These are phyloP conservation scores for Stichopus horrens DNA, from an alignment of 53 echinoderm and acorn worm species.

Conservation along the genomic window DNA sequence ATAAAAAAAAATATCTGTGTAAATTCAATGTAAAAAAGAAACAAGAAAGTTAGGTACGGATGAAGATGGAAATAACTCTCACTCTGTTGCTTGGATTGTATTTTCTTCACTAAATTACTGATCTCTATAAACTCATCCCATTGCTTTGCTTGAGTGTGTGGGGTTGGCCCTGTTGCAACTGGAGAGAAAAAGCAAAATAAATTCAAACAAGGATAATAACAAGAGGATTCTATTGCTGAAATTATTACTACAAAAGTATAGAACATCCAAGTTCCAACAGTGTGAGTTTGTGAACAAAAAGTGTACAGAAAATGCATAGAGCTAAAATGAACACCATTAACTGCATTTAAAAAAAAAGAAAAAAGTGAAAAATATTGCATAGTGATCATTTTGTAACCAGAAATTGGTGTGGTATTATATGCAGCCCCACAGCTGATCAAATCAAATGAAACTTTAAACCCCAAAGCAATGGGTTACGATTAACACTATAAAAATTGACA, in stretches of 20 bases:
- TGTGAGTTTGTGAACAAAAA: not conserved
- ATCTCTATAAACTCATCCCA: constrained; percentile 87
- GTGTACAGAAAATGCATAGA: too few species aligned
- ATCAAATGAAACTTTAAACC: too few species aligned
- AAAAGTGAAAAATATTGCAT: too few species aligned
- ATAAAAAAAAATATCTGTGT: too few species aligned
- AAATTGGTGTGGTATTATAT: too few species aligned
- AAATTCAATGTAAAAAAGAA: too few species aligned
- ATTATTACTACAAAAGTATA: not conserved
- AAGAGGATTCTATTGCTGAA: not conserved
- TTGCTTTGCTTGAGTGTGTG: constrained; percentile 69
- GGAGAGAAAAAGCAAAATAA: constrained; percentile 14
- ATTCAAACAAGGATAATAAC: not conserved
- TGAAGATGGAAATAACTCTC: not conserved
- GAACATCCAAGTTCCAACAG: not conserved
- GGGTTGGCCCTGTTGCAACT: constrained; percentile 77
- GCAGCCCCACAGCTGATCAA: too few species aligned
- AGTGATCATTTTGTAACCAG: too few species aligned
- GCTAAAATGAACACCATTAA: too few species aligned
- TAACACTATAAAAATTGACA: too few species aligned
- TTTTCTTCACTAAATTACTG: constrained; percentile 67
- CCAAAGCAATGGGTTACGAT: too few species aligned
- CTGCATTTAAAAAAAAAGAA: too few species aligned
- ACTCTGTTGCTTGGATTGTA: constrained; percentile 90
- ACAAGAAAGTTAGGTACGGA: not conserved